Base-by-base conservation (phyloP, 2,888 invertebrate species). In the Lasioglossum villosulum region DNA sequence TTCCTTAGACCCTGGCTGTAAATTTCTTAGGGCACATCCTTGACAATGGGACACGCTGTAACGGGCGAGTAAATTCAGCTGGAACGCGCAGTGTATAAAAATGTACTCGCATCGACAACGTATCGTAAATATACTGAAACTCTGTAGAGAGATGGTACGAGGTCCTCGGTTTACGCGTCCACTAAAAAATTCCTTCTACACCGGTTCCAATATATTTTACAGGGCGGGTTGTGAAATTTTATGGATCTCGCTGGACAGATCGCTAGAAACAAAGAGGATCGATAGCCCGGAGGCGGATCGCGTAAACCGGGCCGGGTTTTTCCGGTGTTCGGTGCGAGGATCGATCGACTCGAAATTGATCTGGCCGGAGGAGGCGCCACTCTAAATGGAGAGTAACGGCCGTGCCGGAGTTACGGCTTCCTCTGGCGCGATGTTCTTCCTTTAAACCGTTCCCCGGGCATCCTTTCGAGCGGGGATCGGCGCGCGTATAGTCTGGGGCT, bases 371-470 rank as follows among this genome's bases (percentile, higher is more conserved):
- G 89, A 86, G 87, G 90, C 89, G 90, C 90, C 90, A 84, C 83
- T 89, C 82, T 85, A 88, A 90, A 90, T 86, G 83, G 84, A 87
- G 83, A 90, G 73, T 89, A 90, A 86, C 86, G 85, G 87, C 87
- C 81, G 78, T 85, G 75, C 81, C 75, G 79, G 86, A 80, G 76
- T 83, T 70, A 73, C 66, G 77, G 82, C 86, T 88, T 85, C 86
- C 86, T 84, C 80, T 45, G 80, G 68, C 75, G 23, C 79, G 23
- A 48, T 16, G 72, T 70, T 73, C 83, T 78, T 83, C 83, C 88
- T 83, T 73, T 76, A 80, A 74, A 71, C 39, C 73, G 52, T 66
- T 68, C 12, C n/a, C 72, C 70, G 14, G 19, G 74, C 52, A 82
- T 88, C 80, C 86, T 87, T 83, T 86, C 83, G 80, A 71, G 72